Base-by-base conservation (phyloP, 35 echinoderm and acorn worm species). In the Lytechinus variegatus region DNA sequence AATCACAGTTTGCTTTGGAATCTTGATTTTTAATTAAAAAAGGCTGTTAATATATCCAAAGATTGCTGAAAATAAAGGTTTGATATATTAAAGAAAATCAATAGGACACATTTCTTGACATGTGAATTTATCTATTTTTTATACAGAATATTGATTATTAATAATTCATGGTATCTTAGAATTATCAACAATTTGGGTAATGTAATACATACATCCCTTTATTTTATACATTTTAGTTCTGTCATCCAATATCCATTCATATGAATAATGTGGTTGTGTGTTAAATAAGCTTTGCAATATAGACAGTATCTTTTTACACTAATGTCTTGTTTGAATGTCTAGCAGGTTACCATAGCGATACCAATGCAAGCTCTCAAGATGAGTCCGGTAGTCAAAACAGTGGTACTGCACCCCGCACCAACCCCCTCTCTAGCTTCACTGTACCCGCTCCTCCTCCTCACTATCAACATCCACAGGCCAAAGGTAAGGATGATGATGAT, bases 341-440 rank as follows among this genome's bases (percentile, higher is more conserved):
- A 27, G 87, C 98, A 99, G 98, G 98, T 95, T 99, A 99, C 96
- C 98, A 99, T 95, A 99, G 98, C 94, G 98, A 99, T 87, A 99
- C 95, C 92, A 97, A 97, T 52, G 96, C 97, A 19, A 99, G 97
- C 96, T 97, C 97, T 52, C 98, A 99, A 27, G 97, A 97, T 72
- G 98, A 99, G 19, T 95, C 95, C 54, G 95, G 94, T 87, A 95
- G 89, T 8, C 98, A 99, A 33, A 93, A 88, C 52, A 89, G 94
- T 86, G 91, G 93, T 19, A 95, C 93, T 29, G 86, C 96, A 13
- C 94, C 89, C 24, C 93, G 93, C 52, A 95, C 89, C 87, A 97
- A 99, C 91, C 98, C 98, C 24, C 91, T 99, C n/a, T 97, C 97
- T 21, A 99, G 98, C 96, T 99, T 99, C 95, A 98, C 96, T 89